Percentiles rank a stretch among this genome's conserved stretches.
These are phyloP conservation scores for Leptinotarsa defecta DNA, from an alignment of 1,140 invertebrate genomes.

Conservation along the genomic window DNA sequence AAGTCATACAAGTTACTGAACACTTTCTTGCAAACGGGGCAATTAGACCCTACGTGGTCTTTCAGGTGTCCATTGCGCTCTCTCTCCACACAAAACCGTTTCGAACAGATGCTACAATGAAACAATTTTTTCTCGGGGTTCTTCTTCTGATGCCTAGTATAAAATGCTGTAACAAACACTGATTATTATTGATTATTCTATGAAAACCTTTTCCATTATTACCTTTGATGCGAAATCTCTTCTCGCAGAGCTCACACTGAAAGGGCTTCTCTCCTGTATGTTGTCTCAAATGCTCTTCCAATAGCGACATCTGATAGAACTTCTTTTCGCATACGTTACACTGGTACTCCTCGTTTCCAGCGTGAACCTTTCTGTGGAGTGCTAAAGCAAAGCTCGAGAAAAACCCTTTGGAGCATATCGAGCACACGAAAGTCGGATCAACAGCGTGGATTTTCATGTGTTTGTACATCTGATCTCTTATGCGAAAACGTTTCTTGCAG, in stretches of 20 bases:
- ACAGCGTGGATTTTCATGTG: conserved; percentile 52
- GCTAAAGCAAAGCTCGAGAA: conserved; percentile 53
- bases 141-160: not conserved
- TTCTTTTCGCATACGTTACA: conserved; percentile 63
- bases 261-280: conserved; percentile 57
- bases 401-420: conserved; percentile 59
- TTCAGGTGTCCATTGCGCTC: not conserved
- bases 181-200: not conserved
- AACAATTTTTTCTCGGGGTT: not conserved
- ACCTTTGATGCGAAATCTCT: conserved; percentile 61
- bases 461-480: conserved; percentile 45
- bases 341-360: conserved; percentile 58
- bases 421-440: conserved; percentile 59
- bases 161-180: not conserved
- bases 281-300: conserved; percentile 60
- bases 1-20: no score
- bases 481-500: conserved; percentile 46
- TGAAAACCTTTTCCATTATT: conserved; percentile 17
- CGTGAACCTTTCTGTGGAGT: conserved; percentile 57
- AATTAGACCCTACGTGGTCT: not conserved
- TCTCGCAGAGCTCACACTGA: conserved; percentile 57
- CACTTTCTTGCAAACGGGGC: no score
- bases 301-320: conserved; percentile 69
- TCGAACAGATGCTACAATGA: not conserved
- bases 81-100: not conserved